These are phyloP conservation scores for Plectropomus leopardus DNA, from an alignment of 2,113 vertebrate genomes.

Conservation along the genomic window DNA sequence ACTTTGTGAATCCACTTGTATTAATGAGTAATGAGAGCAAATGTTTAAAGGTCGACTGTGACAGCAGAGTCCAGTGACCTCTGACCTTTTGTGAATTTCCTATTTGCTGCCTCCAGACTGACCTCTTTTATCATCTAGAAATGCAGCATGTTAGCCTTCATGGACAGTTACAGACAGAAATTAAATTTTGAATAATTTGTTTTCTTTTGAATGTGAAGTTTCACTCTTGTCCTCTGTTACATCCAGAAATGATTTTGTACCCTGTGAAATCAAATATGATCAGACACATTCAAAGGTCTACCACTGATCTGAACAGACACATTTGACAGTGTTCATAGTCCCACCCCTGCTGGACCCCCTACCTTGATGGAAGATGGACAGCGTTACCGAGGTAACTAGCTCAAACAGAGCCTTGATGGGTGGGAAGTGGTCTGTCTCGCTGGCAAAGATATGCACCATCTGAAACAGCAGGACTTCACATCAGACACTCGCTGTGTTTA, in stretches of 20 bases:
- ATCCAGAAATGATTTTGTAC: slow-evolving; percentile 5
- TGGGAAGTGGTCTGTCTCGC: slow-evolving; percentile 95
- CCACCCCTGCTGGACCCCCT: slow-evolving; percentile 73
- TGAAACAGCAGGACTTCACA: slow-evolving; percentile 77
- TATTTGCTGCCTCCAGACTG: slow-evolving; percentile 1
- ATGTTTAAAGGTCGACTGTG: slow-evolving; percentile 39
- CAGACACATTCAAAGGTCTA: slow-evolving; percentile 22
- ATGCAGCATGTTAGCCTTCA: background rate
- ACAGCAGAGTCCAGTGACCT: slow-evolving; percentile 17
- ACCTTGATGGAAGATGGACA: slow-evolving; percentile 99
- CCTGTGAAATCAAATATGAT: slow-evolving; percentile 24
- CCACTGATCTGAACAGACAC: slow-evolving; percentile 27
- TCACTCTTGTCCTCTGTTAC: background rate
- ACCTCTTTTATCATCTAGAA: background rate
- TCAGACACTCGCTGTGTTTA: slow-evolving; percentile 36
- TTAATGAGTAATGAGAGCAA: slow-evolving; percentile 46
- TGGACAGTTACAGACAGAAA: background rate
- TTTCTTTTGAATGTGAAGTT: background rate
- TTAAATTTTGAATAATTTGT: background rate
- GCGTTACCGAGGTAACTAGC: slow-evolving; percentile 97
- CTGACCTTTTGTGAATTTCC: slow-evolving; percentile 9
- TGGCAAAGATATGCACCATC: slow-evolving; percentile 99
- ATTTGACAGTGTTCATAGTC: slow-evolving; percentile 50
- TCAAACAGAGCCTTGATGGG: slow-evolving; percentile 98
- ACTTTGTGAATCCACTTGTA: background rate